These are phyloP conservation scores for Dendropsophus ebraccatus DNA, from an alignment of 2,113 vertebrate genomes.

Conservation along the genomic window DNA sequence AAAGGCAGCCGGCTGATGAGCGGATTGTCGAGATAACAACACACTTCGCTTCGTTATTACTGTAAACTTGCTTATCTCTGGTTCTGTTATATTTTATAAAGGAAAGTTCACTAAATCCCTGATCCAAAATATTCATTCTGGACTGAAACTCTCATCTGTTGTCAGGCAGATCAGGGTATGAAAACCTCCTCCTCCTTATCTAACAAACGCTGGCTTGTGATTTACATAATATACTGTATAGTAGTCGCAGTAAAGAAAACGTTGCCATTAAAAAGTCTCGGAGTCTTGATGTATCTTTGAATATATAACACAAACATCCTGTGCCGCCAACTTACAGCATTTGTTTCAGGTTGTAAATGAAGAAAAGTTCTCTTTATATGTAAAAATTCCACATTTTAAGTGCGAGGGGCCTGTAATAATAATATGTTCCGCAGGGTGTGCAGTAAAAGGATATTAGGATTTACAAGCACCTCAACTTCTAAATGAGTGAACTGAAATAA, in stretches of 20 bases:
- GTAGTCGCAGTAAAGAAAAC: neutral
- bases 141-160: neutral
- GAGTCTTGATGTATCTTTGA: constrained; percentile 9
- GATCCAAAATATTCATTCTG: neutral
- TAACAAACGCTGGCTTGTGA: neutral
- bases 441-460: constrained; percentile 24
- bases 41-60: no score
- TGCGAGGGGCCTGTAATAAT: constrained; percentile 12
- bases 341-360: constrained; percentile 24
- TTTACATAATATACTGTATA: neutral
- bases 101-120: neutral
- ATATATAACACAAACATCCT: constrained; percentile 23
- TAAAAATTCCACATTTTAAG: constrained; percentile 1
- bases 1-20: no score
- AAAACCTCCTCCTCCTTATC: neutral
- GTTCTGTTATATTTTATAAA: no score
- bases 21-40: no score
- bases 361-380: constrained; percentile 22
- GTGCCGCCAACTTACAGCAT: neutral
- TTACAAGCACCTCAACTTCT: constrained; percentile 20
- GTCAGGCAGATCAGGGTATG: neutral
- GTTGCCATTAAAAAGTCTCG: constrained; percentile 17
- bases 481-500: constrained; percentile 47
- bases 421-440: neutral
- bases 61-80: no score